Base-by-base conservation (phyloP, 2,888 invertebrate species). In the Calameuta filiformis region DNA sequence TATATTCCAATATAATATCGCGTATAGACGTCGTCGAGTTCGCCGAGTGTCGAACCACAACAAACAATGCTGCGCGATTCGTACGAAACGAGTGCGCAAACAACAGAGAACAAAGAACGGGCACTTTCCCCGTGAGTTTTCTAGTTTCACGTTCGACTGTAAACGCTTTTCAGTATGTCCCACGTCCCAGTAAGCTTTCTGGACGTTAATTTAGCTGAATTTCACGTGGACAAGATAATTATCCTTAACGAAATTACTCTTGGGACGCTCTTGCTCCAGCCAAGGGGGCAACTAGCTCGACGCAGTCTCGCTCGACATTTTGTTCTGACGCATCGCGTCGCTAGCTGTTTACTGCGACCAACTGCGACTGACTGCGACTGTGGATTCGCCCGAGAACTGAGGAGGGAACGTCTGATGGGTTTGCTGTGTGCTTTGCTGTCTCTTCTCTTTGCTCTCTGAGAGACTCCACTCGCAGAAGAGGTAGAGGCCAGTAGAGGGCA, bases 41-140 rank as follows among this genome's bases (percentile, higher is more conserved):
- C 4, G 12, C 12, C 0, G 34, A 35, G 30, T 30, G 35, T n/a
- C 31, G 37, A 74, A 33, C 76, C 85, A 86, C 85, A 88, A 90
- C 87, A 89, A 89, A 90, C 89, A 86, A 87, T 83, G 88, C 87
- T 90, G 90, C 90, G 90, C 89, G 86, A 85, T 83, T 83, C 80
- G 85, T 86, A 84, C 81, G 76, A 82, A 84, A 86, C 83, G 82
- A 87, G 87, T 89, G 89, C 90, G 90, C 90, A 83, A 82, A 85
- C 79, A 73, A 68, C 73, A 37, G 86, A 37, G 86, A 88, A 90
- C 90, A 90, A 90, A 90, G 90, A 84, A 81, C 73, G 75, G 73
- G 73, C 82, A 85, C 81, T 85, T 86, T 86, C 83, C 83, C 80
- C 79, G 73, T 73, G 76, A 73, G 76, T 80, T 83, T 80, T 83